Evolutionary conservation across 2,888 invertebrate species (phyloP).

Genomic region (Listrodromus nycthemerus): DNA sequence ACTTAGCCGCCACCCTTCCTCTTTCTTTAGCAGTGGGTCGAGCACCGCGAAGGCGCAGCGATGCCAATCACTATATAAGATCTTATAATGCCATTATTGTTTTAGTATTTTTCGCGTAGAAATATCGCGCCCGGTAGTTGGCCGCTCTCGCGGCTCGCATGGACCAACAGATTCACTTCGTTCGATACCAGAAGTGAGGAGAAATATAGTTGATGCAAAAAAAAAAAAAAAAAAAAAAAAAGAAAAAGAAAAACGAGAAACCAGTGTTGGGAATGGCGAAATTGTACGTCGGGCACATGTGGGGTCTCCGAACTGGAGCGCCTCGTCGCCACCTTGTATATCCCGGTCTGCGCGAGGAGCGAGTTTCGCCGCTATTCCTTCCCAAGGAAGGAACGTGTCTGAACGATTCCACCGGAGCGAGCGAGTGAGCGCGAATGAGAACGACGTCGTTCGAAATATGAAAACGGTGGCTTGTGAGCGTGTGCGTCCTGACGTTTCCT

Average conservation of each 20-base stretch:
- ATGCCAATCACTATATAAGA: no score
- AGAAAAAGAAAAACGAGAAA: slow-evolving; percentile 19
- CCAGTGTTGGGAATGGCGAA: slow-evolving; percentile 30
- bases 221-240: not conserved
- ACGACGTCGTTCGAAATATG: slow-evolving; percentile 56
- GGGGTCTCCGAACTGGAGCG: slow-evolving; percentile 48
- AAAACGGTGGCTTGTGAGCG: slow-evolving; percentile 23
- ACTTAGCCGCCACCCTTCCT: not conserved
- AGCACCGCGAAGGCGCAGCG: no score
- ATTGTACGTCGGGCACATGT: slow-evolving; percentile 53
- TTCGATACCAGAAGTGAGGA: not conserved
- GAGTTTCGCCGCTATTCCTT: slow-evolving; percentile 41
- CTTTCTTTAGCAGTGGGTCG: not conserved
- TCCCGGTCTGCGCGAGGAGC: slow-evolving; percentile 9
- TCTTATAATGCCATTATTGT: not conserved
- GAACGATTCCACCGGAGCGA: not conserved
- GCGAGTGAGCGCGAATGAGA: slow-evolving; percentile 1
- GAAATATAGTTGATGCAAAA: slow-evolving; percentile 19
- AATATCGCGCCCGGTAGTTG: not conserved
- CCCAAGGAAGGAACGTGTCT: slow-evolving; percentile 32
- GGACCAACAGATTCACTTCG: slow-evolving; percentile 10
- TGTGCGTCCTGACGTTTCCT: slow-evolving; percentile 58
- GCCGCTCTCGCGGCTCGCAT: not conserved
- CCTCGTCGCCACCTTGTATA: slow-evolving; percentile 47
- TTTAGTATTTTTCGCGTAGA: not conserved